Evolutionary conservation across 2,113 vertebrate species (phyloP), one percentile per base, ranked within the genome.

Genomic region (Leptocoma aspasia): DNA sequence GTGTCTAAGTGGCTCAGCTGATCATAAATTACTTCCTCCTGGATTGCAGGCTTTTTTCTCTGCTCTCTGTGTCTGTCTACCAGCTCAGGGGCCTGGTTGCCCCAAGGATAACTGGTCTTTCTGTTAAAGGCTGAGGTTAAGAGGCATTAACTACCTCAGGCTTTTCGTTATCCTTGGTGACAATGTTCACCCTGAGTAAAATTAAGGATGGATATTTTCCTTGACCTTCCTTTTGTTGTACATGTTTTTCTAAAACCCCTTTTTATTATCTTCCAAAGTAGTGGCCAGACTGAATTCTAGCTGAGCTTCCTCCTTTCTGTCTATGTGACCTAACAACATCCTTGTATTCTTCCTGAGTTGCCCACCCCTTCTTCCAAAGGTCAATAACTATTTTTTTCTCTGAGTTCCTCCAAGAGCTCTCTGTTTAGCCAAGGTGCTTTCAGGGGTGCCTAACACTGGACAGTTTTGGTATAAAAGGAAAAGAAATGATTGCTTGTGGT

Each of bases 121-220:
- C 41, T 82, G 17, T 35, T 76, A 49, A 61, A 53, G 47, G 21
- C 70, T 42, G 70, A 42, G 31, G 26, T 7, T 69, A 54, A 54
- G 54, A 61, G 31, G 4, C 35, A 60, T 22, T 59, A 66, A 59
- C 23, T 35, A 53, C n/a, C 30, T 75, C 78, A 76, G 24, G 20
- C 16, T 61, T 76, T 76, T 69, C 1, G 0, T 41, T 53, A 19
- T 41, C 26, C 22, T 15, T 69, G 22, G 21, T 54, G 47, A 13
- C 21, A 31, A 18, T 23, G n/a, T 47, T 45, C 7, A 17, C 26
- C 35, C 20, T 27, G 10, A 0, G 1, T 76, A 35, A 28, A 54
- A 18, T 41, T 47, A 61, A 68, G 63, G 24, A 76, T 60, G 70
- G 47, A 27, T 37, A n/a, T 47, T 82, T 76, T 54, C n/a, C n/a